A percentile compares a stretch with the other conserved stretches of the same genome.
Evolutionary conservation across 2,113 vertebrate genomes (phyloP).

Genomic region (Leptobrachium leishanense): DNA sequence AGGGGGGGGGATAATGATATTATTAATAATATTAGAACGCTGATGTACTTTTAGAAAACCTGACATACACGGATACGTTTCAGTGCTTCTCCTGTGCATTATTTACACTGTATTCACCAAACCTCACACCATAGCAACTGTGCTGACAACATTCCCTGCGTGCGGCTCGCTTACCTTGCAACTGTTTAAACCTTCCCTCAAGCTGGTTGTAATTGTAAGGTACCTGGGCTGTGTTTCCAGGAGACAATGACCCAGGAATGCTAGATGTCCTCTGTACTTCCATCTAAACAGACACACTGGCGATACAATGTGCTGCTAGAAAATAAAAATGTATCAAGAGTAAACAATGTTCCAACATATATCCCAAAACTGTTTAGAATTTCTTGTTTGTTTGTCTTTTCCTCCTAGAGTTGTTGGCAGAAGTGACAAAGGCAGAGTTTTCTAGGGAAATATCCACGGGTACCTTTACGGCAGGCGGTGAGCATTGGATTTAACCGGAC

Average conservation of each 20-base stretch:
- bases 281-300: slow-evolving; percentile 66
- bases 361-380: slow-evolving; percentile 58
- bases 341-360: slow-evolving; percentile 52
- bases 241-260: slow-evolving; percentile 73
- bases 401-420: not conserved
- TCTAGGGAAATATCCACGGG: slow-evolving; percentile 55
- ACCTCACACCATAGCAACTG: slow-evolving; percentile 55
- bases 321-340: slow-evolving; percentile 49
- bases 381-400: slow-evolving; percentile 35
- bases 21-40: no score
- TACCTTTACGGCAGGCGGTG: slow-evolving; percentile 43
- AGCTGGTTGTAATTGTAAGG: slow-evolving; percentile 84
- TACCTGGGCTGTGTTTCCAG: slow-evolving; percentile 75
- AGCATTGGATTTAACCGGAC: slow-evolving; percentile 54
- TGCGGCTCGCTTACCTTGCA: slow-evolving; percentile 82
- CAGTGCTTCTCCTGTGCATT: not conserved
- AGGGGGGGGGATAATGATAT: no score
- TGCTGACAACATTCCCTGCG: slow-evolving; percentile 38
- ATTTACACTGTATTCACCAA: not conserved
- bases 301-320: slow-evolving; percentile 45
- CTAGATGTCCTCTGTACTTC: slow-evolving; percentile 80
- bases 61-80: no score
- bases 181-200: slow-evolving; percentile 93
- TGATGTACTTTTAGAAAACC: no score
- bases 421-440: slow-evolving; percentile 50